phyloP scores from a whole-genome alignment of 2,113 vertebrate species.

The Accipiter virgatus region DNA sequence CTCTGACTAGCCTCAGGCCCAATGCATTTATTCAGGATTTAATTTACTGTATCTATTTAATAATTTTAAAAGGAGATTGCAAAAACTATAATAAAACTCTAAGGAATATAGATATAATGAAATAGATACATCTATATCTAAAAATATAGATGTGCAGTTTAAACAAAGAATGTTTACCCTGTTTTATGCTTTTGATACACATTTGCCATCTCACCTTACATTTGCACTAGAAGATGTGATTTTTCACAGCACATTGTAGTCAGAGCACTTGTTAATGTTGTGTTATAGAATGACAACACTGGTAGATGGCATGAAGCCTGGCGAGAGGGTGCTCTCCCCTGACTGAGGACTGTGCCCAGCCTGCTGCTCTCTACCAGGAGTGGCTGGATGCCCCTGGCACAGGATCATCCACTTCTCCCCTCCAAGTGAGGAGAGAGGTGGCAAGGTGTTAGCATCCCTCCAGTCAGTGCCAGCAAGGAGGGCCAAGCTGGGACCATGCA shows the following conservation, averaged over 20 bases:
- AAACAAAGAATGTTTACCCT: background rate
- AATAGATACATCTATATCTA: background rate
- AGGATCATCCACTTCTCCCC: background rate
- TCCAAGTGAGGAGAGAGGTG: background rate
- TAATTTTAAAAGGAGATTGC: background rate
- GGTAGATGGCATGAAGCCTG: background rate
- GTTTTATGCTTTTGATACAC: background rate
- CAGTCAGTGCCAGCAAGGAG: background rate
- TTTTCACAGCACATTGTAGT: background rate
- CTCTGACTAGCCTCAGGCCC: background rate
- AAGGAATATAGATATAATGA: background rate
- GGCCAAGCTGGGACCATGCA: background rate
- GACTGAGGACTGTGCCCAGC: background rate
- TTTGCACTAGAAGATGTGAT: background rate
- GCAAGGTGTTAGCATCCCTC: background rate
- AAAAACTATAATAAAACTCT: background rate
- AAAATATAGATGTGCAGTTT: background rate
- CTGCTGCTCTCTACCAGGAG: background rate
- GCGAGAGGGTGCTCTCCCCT: background rate
- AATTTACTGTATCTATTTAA: conserved; percentile 20
- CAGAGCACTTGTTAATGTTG: background rate
- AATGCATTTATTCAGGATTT: background rate
- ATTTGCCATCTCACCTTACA: background rate
- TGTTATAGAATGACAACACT: background rate
- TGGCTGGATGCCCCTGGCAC: background rate